Conservation (phyloP, 2,113 vertebrate species). For the Pterocles burchelli region DNA sequence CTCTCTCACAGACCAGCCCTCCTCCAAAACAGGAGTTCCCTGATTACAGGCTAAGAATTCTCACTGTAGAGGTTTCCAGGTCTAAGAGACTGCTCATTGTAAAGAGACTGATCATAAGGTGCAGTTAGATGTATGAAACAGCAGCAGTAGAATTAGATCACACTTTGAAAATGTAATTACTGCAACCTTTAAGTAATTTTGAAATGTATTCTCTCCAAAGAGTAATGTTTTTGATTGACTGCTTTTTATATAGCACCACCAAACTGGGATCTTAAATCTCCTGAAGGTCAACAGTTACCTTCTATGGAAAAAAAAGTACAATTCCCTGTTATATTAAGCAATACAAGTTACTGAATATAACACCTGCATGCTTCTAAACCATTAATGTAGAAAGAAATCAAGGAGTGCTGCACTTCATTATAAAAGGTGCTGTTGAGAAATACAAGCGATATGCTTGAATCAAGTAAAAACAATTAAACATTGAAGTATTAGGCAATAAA, state of each 20-base stretch:
- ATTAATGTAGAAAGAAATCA: background rate
- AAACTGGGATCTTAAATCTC: background rate
- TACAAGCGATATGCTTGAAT: background rate
- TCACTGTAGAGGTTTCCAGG: background rate
- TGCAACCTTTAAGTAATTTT: background rate
- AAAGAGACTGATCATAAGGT: background rate
- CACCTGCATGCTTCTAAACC: background rate
- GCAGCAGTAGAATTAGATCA: background rate
- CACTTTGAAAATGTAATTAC: background rate
- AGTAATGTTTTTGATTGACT: background rate
- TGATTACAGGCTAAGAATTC: background rate
- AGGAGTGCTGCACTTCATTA: background rate
- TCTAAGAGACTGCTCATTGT: background rate
- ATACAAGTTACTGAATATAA: background rate
- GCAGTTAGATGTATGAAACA: background rate
- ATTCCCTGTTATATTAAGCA: background rate
- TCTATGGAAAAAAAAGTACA: background rate
- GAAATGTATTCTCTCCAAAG: background rate
- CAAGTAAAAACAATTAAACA: background rate
- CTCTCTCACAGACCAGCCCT: background rate
- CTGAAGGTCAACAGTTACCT: background rate
- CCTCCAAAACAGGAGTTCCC: background rate
- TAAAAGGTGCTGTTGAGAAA: background rate
- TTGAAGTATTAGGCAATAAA: background rate
- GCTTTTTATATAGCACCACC: background rate